These are phyloP conservation scores for Morbakka virulenta DNA, from an alignment of 30 jellyfish, hydroid and myxozoan species.

Conservation along the genomic window DNA sequence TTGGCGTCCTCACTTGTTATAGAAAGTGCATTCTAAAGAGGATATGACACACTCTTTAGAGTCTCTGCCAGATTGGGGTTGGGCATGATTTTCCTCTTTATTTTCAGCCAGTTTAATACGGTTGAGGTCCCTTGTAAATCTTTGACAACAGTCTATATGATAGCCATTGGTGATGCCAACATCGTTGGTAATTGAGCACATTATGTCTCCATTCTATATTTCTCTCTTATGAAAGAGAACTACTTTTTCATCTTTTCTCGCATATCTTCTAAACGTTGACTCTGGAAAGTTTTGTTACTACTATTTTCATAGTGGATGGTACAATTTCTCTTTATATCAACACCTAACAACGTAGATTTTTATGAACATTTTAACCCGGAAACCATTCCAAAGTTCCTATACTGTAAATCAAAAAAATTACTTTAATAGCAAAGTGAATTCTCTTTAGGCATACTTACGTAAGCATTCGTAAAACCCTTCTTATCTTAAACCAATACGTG, in stretches of 20 bases:
- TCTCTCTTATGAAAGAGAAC: slow-evolving; percentile 4
- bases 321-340: slow-evolving; percentile 14
- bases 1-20: slow-evolving; percentile 7
- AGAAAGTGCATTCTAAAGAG: slow-evolving; percentile 18
- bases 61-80: too few relatives aligned
- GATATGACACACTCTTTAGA: neutral
- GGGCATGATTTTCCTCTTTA: too few relatives aligned
- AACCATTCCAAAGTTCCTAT: too few relatives aligned
- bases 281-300: slow-evolving; percentile 29
- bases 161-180: slow-evolving; percentile 36
- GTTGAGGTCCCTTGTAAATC: slow-evolving; percentile 25
- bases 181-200: slow-evolving; percentile 36
- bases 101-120: too few relatives aligned
- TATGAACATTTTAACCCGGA: slow-evolving; percentile 13
- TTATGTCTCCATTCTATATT: slow-evolving; percentile 38
- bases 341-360: slow-evolving; percentile 19
- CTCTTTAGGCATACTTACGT: too few relatives aligned
- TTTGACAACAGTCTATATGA: slow-evolving; percentile 40
- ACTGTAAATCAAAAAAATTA: too few relatives aligned
- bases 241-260: slow-evolving; percentile 26
- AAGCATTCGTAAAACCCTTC: too few relatives aligned
- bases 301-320: slow-evolving; percentile 6
- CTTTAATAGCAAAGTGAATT: too few relatives aligned
- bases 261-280: slow-evolving; percentile 33
- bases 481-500: too few relatives aligned